Percentiles rank a stretch among this genome's conserved stretches.
phyloP scores from a whole-genome alignment of 1,140 invertebrate species.

The Antheraea pernyi region DNA sequence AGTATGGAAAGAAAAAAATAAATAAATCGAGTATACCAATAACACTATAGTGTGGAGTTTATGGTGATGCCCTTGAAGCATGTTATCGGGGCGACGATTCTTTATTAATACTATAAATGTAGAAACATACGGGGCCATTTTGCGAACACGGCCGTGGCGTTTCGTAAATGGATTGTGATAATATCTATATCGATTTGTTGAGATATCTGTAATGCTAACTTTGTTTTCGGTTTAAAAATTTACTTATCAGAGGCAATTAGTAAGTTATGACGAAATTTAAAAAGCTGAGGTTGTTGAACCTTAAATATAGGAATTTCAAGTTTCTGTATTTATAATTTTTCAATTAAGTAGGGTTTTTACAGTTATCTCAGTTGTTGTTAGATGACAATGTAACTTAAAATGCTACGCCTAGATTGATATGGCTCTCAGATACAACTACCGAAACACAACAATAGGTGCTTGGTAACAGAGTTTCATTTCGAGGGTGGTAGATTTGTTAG shows the following conservation, averaged over 20 bases:
- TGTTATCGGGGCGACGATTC: slow-evolving; percentile 49
- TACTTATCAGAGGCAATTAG: not conserved
- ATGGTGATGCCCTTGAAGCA: slow-evolving; percentile 58
- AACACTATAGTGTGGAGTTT: slow-evolving; percentile 67
- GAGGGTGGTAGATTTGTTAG: too few relatives aligned
- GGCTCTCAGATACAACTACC: too few relatives aligned
- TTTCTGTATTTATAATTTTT: too few relatives aligned
- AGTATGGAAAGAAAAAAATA: slow-evolving; percentile 42
- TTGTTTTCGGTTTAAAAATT: not conserved
- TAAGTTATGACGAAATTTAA: not conserved
- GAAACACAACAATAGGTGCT: too few relatives aligned
- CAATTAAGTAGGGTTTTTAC: too few relatives aligned
- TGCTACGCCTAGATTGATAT: too few relatives aligned
- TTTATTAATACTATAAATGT: slow-evolving; percentile 56
- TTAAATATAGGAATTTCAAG: not conserved
- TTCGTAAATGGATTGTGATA: slow-evolving; percentile 1
- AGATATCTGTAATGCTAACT: not conserved
- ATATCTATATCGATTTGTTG: not conserved
- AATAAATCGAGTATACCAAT: slow-evolving; percentile 59
- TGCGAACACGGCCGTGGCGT: slow-evolving; percentile 20
- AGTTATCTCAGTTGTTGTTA: too few relatives aligned
- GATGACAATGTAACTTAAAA: too few relatives aligned
- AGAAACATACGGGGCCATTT: slow-evolving; percentile 36
- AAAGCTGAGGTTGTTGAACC: not conserved
- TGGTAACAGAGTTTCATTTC: too few relatives aligned